Conservation (phyloP, 2,113 vertebrate genomes). For the Podiceps cristatus region DNA sequence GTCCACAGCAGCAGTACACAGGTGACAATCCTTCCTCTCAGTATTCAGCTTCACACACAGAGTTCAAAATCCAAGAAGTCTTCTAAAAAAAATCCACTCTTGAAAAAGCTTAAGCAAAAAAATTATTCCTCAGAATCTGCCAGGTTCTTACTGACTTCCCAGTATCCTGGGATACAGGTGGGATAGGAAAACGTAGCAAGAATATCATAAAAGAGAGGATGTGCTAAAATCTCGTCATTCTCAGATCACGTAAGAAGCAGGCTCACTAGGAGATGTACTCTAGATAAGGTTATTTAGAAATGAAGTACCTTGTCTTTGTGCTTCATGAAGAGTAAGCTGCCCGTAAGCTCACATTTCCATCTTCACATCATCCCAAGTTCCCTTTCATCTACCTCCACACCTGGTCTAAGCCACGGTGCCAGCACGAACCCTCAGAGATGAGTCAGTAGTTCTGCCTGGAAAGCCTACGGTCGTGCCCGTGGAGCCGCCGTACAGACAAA, state of each 20-base stretch:
- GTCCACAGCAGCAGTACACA: background rate
- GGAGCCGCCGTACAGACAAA: background rate
- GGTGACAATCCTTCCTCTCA: background rate
- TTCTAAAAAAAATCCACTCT: slow-evolving; percentile 11
- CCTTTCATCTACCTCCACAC: background rate
- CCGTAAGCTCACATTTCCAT: accelerated
- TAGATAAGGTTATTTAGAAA: background rate
- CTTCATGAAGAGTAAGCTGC: background rate
- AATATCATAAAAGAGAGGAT: background rate
- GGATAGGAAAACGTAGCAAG: background rate
- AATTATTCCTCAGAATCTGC: background rate
- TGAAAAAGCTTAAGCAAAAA: background rate
- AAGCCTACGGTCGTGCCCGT: background rate
- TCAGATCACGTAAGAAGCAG: background rate
- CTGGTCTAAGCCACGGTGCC: background rate
- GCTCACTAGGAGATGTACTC: background rate
- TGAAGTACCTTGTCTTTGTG: slow-evolving; percentile 38
- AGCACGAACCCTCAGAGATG: background rate
- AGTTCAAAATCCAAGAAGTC: background rate
- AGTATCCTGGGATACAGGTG: background rate
- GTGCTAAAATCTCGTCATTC: background rate
- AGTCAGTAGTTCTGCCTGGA: background rate
- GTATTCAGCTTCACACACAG: background rate
- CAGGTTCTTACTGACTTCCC: background rate
- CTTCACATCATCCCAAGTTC: background rate